Base-by-base conservation (phyloP, 1,140 invertebrate species). In the Penaeus chinensis region DNA sequence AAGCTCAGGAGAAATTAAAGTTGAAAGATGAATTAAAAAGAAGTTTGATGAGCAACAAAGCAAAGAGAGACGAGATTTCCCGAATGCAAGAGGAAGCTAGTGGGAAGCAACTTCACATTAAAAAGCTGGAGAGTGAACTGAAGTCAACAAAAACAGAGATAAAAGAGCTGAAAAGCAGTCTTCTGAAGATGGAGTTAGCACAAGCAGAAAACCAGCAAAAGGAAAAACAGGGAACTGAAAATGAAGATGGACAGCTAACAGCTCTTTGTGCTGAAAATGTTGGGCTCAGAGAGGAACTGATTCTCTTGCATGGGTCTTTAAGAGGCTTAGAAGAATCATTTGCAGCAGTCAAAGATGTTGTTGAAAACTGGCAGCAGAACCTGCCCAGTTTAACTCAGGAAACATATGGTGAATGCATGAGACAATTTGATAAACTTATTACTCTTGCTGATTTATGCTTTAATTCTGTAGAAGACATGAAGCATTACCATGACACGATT, bases 11-110 rank as follows among this genome's bases (percentile, higher is more conserved):
- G 61, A 81, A 62, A 74, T 0, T 66, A 24, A 87, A 82, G 60
- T 22, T 89, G 2, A 76, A 60, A n/a, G 89, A 87, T n/a, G 89
- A 89, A 65, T 77, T 87, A 54, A 87, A 89, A 65, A 87, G 82
- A 24, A 87, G 82, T 79, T 77, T 89, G 20, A 71, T 84, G 54
- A 84, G 84, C 76, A 89, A 87, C 65, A 89, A 89, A 74, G 82
- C 69, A 10, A 89, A 87, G 54, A 65, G 89, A 32, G 82, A 89
- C 62, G 69, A 84, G 24, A 84, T 89, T 37, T 63, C 24, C 27
- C 42, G 37, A 32, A 37, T 89, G 37, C 66, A 60, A n/a, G 76
- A 89, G 32, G 89, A 87, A n/a, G 66, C 62, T 18, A 13, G 24
- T 13, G 80, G 69, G 42, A 83, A 77, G 24, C 86, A 87, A 22